Percentiles rank a stretch among this genome's conserved stretches.
Evolutionary conservation across 2,113 vertebrate genomes (phyloP).

Genomic region (Alligator sinensis): DNA sequence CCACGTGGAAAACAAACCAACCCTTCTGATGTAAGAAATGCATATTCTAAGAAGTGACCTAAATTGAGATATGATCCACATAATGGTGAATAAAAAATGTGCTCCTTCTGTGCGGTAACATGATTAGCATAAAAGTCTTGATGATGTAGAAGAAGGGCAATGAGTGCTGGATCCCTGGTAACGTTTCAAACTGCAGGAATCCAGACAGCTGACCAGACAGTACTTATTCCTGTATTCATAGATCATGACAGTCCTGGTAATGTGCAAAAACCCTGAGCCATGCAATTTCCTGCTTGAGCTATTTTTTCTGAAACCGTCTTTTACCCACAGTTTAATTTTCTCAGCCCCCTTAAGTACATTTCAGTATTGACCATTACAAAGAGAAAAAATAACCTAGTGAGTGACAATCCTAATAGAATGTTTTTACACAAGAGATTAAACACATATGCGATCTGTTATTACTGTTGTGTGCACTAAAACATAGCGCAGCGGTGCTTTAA

Average conservation of each 20-base stretch:
- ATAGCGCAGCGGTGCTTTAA: conserved; percentile 31
- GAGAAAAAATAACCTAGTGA: conserved; percentile 53
- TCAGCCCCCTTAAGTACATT: conserved; percentile 46
- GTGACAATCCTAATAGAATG: conserved; percentile 1
- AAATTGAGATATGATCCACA: background rate
- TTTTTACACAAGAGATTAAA: conserved; percentile 46
- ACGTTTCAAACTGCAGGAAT: conserved; percentile 14
- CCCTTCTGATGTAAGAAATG: background rate
- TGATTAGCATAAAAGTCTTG: background rate
- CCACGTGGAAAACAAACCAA: background rate
- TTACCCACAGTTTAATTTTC: conserved; percentile 56
- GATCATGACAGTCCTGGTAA: background rate
- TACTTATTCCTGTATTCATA: background rate
- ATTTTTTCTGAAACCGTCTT: conserved; percentile 40
- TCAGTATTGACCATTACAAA: conserved; percentile 57
- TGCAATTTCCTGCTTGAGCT: background rate
- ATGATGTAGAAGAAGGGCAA: conserved; percentile 2
- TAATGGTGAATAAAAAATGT: background rate
- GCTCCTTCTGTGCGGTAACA: background rate
- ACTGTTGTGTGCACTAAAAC: conserved; percentile 22
- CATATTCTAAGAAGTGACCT: background rate
- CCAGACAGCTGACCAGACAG: background rate
- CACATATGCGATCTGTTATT: conserved; percentile 19
- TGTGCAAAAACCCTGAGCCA: conserved; percentile 36
- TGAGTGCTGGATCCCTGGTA: conserved; percentile 7